A percentile compares a stretch with the other conserved stretches of the same genome.
Conservation (phyloP, 1,140 invertebrate species). For the Sitodiplosis mosellana region DNA sequence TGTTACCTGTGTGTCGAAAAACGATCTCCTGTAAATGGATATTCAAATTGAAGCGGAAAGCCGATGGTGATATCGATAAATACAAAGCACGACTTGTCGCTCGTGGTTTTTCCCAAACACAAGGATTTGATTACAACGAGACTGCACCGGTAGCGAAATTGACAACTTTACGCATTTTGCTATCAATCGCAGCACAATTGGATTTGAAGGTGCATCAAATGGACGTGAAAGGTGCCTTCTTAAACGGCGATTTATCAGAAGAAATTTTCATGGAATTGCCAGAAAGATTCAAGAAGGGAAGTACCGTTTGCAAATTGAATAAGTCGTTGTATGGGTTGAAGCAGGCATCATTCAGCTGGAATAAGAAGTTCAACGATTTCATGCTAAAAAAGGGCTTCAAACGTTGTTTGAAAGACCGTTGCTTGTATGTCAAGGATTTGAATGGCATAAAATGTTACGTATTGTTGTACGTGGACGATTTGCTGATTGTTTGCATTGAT, state of each 20-base stretch:
- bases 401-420: conserved; percentile 10
- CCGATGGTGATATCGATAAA: no score
- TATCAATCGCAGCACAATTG: conserved; percentile 18
- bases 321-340: conserved; percentile 25
- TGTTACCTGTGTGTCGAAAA: no score
- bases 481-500: conserved; percentile 6
- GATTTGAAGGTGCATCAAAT: conserved; percentile 15
- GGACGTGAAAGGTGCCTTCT: conserved; percentile 23
- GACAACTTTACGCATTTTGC: conserved; percentile 19
- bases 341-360: conserved; percentile 21
- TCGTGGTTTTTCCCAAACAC: no score
- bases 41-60: no score
- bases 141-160: conserved; percentile 14
- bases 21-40: no score
- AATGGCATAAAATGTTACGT: conserved; percentile 6
- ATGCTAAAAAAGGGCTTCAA: conserved; percentile 13
- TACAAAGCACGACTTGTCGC: no score
- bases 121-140: conserved; percentile 21
- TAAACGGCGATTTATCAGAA: conserved; percentile 26
- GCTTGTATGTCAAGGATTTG: conserved; percentile 9
- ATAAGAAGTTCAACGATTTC: conserved; percentile 11
- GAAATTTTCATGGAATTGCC: conserved; percentile 24
- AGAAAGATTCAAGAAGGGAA: conserved; percentile 12
- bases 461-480: conserved; percentile 10
- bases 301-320: conserved; percentile 17